Evolutionary conservation across 1,140 invertebrate species (phyloP).

Genomic region (Cheumatopsyche charites): DNA sequence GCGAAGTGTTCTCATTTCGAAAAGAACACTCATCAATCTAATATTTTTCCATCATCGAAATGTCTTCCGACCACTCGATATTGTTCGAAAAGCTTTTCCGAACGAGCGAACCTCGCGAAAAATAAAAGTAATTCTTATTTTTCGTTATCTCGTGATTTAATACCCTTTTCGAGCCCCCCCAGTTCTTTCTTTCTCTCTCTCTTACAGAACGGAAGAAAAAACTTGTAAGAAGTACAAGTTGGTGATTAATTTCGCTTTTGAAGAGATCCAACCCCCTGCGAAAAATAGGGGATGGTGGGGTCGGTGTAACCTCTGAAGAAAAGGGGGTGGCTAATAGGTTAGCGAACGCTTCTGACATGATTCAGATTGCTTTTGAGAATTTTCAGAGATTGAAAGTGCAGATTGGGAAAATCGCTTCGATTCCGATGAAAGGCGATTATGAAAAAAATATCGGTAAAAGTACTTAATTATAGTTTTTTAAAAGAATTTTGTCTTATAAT

Average conservation of each 20-base stretch:
- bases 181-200: too few relatives aligned
- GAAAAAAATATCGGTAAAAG: constrained; percentile 19
- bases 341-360: constrained; percentile 25
- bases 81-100: constrained; percentile 14
- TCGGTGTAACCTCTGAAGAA: too few relatives aligned
- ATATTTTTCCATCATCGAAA: neutral
- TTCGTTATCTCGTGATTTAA: constrained; percentile 33
- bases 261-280: neutral
- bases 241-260: constrained; percentile 32
- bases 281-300: constrained; percentile 12
- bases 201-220: neutral
- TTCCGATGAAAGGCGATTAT: neutral
- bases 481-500: too few relatives aligned
- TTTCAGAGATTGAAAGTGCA: constrained; percentile 4
- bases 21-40: constrained; percentile 8
- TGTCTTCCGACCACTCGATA: constrained; percentile 7
- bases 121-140: constrained; percentile 28
- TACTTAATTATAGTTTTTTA: too few relatives aligned
- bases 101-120: neutral
- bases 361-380: constrained; percentile 35
- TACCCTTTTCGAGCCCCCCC: constrained; percentile 24
- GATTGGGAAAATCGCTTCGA: constrained; percentile 22
- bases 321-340: constrained; percentile 34
- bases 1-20: neutral
- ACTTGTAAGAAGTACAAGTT: constrained; percentile 30